Evolutionary conservation across 2,797 vertebrate species (phyloP), one percentile per base, ranked within the genome.

Genomic region (Parambassis ranga): DNA sequence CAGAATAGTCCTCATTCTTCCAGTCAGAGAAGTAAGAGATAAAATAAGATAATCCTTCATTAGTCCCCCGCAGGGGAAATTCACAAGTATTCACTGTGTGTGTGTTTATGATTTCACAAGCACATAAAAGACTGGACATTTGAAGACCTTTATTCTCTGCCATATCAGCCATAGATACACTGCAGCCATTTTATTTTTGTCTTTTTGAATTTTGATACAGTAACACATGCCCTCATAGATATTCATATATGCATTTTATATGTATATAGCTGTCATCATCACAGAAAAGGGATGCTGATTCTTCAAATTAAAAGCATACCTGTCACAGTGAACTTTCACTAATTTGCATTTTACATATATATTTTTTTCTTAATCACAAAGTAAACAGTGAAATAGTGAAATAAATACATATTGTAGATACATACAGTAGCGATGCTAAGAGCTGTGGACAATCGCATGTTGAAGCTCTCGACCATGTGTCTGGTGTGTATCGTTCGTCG

Each of bases 191-290:
- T 95, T 94, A 89, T 94, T 93, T 94, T 94, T 84, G 64, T 87
- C 69, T 69, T 91, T 92, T 92, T 87, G 79, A 92, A 85, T 89
- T 91, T 92, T 93, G 93, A 93, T 94, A 95, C 94, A 95, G 94
- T 95, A 95, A 95, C 91, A 96, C 97, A 99, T 99, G 97, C 97
- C 95, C 94, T 95, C 92, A 91, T 93, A 96, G 92, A 95, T 96
- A 95, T 84, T 77, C 90, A 87, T 94, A 96, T 93, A 96, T 95
- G 93, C 81, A 84, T 76, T 86, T 75, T 87, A 82, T 89, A 89
- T 88, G 70, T 89, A 85, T 84, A 90, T 94, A 95, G 94, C 92
- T 94, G 94, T 94, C 92, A 94, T 94, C 93, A 94, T 95, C 95
- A 96, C 94, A 93, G 93, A 95, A 95, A 96, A 94, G 94, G 94